Evolutionary conservation across 2,797 vertebrate species (phyloP), one percentile per base, ranked within the genome.

Genomic region (Lates japonicus): DNA sequence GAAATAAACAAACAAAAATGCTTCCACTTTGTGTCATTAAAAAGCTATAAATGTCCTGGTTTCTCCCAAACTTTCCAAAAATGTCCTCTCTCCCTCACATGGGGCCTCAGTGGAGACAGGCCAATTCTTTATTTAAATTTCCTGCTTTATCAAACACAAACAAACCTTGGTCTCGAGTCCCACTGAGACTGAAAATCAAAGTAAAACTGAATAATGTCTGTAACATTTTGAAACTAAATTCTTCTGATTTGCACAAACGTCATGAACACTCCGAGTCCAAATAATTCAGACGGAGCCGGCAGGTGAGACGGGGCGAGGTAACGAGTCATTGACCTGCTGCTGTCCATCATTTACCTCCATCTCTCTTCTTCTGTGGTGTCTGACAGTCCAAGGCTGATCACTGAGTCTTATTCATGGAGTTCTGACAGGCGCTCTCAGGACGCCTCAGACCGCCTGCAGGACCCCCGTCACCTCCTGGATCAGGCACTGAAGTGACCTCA

Each of bases 361-460:
- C 42, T 31, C 20, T 72, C 35, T 70, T 80, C 76, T 55, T 83
- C 65, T 19, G 60, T 54, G 69, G 69, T 49, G 64, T 61, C 57
- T 85, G 75, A 72, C 83, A 77, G 78, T 19, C 25, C 76, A 84
- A 78, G 81, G 87, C 65, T 33, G 51, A 46, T 25, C 31, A 14
- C 80, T 65, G 62, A 87, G 80, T 89, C 85, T 90, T 90, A 91
- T 93, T 93, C 87, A 90, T 88, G 76, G 59, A 52, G 74, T 39
- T 88, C 82, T 92, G 92, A 91, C 92, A 86, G 85, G 84, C 39
- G 29, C 54, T 88, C 90, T 86, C 87, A 7, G 87, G 88, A 85
- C 62, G n/a, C 80, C 80, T 75, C 76, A n/a, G 80, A 49, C 71
- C 51, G 73, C 87, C 82, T 90, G 84, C 72, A 87, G 86, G 87